Percentiles rank a stretch among this genome's conserved stretches.
Conservation (phyloP, 1,140 invertebrate species). For the Atta colombica region DNA sequence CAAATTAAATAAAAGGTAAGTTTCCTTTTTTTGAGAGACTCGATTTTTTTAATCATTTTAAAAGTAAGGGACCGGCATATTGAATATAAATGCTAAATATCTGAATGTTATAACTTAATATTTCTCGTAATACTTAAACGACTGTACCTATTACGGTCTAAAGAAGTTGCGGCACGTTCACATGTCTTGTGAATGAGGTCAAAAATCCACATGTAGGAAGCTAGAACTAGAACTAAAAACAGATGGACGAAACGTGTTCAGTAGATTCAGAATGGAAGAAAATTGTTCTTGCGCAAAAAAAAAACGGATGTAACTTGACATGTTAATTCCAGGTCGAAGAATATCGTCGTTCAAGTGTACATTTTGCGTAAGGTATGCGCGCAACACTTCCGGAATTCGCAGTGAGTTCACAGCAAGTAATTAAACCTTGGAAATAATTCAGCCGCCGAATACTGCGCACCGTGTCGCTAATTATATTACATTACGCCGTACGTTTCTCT, state of each 20-base stretch:
- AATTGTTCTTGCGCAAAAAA: not conserved
- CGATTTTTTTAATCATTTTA: too few species aligned
- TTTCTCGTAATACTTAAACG: not conserved
- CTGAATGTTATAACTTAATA: not conserved
- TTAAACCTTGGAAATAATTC: conserved; percentile 49
- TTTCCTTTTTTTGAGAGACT: too few species aligned
- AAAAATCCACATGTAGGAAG: not conserved
- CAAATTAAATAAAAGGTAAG: too few species aligned
- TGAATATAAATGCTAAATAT: not conserved
- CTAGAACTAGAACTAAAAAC: not conserved
- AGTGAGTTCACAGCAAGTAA: conserved; percentile 26
- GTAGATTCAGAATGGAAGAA: not conserved
- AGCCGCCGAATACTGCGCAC: conserved; percentile 3
- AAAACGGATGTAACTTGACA: conserved; percentile 3
- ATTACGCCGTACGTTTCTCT: conserved; percentile 2
- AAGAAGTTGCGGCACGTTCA: not conserved
- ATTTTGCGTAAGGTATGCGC: conserved; percentile 36
- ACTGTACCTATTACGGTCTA: not conserved
- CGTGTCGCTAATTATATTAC: conserved; percentile 34
- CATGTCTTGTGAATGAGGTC: not conserved
- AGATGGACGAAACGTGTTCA: conserved; percentile 24
- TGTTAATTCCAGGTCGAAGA: conserved; percentile 41
- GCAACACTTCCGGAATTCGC: conserved; percentile 10
- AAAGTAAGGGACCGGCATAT: not conserved
- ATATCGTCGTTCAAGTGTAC: conserved; percentile 24